phyloP scores from a whole-genome alignment of 2,888 invertebrate species.

The Microplitis manilae region DNA sequence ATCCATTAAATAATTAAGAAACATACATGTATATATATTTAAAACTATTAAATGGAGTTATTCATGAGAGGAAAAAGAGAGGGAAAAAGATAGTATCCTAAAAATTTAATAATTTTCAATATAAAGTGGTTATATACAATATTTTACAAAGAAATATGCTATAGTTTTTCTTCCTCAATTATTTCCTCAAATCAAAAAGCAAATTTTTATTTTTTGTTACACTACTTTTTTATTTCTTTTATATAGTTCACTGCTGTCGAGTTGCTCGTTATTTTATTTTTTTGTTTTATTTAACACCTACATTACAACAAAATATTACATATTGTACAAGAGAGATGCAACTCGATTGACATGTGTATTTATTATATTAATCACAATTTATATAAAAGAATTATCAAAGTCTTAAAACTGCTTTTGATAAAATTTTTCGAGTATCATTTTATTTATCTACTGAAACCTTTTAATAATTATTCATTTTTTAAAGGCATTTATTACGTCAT shows the following conservation, averaged over 20 bases:
- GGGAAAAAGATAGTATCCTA: conserved; percentile 60
- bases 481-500: not conserved
- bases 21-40: conserved; percentile 4
- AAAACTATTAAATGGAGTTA: conserved; percentile 53
- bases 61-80: conserved; percentile 60
- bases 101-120: conserved; percentile 68
- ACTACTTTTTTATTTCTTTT: conserved; percentile 35
- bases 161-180: conserved; percentile 62
- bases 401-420: not conserved
- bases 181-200: conserved; percentile 53
- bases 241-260: conserved; percentile 43
- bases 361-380: conserved; percentile 15
- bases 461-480: not conserved
- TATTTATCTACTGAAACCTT: not conserved
- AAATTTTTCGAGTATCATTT: conserved; percentile 3
- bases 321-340: conserved; percentile 65
- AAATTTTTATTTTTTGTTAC: conserved; percentile 21
- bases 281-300: conserved; percentile 62
- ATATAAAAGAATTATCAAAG: conserved; percentile 23
- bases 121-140: conserved; percentile 72
- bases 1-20: conserved; percentile 17
- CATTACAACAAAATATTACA: conserved; percentile 67
- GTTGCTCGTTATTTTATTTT: conserved; percentile 40
- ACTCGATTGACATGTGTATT: conserved; percentile 54
- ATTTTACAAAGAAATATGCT: conserved; percentile 70